Percentiles rank a stretch among this genome's conserved stretches.
These are phyloP conservation scores for Mastigias papua DNA, from an alignment of 30 jellyfish, hydroid and myxozoan species.

Conservation along the genomic window DNA sequence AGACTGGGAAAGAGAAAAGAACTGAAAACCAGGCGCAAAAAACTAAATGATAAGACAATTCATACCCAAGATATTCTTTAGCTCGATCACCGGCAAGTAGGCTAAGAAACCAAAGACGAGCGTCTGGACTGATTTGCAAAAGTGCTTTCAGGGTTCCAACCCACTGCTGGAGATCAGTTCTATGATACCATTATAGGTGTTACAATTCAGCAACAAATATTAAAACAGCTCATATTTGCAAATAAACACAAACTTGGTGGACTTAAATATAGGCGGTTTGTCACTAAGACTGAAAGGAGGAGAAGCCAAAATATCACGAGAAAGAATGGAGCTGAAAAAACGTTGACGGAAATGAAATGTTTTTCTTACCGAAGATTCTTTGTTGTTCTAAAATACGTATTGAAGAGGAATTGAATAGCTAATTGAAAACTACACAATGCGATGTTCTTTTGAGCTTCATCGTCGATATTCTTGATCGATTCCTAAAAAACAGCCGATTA, in stretches of 20 bases:
- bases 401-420: constrained; percentile 86
- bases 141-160: constrained; percentile 57
- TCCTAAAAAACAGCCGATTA: constrained; percentile 25
- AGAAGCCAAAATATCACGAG: too few species aligned
- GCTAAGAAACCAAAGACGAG: constrained; percentile 81
- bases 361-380: constrained; percentile 80
- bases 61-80: constrained; percentile 82
- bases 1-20: too few species aligned
- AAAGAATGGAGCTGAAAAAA: too few species aligned
- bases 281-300: too few species aligned
- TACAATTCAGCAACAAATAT: too few species aligned
- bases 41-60: neutral
- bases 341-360: too few species aligned
- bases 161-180: constrained; percentile 83
- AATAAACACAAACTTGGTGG: too few species aligned
- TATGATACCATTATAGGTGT: neutral
- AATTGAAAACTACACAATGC: constrained; percentile 79
- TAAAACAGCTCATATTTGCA: too few species aligned
- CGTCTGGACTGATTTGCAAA: constrained; percentile 67
- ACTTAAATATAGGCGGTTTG: too few species aligned
- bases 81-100: constrained; percentile 84
- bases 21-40: neutral
- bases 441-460: constrained; percentile 51
- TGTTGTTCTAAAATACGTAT: constrained; percentile 92
- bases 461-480: constrained; percentile 12